Base-by-base conservation (phyloP, 2,888 invertebrate species). In the Scaptomyza tumidula region DNA sequence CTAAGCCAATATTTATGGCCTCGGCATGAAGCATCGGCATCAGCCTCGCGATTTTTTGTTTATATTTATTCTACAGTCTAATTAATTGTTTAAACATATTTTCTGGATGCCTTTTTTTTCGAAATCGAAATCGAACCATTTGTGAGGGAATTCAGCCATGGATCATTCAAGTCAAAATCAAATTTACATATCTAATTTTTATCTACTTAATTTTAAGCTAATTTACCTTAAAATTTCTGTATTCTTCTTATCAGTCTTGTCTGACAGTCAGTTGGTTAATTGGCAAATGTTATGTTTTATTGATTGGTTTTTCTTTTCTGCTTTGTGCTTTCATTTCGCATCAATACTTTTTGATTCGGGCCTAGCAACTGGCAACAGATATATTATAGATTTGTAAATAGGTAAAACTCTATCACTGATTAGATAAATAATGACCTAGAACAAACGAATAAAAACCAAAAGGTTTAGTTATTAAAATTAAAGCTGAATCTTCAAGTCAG, bases 21-120 rank as follows among this genome's bases (percentile, higher is more conserved):
- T 49, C 49, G 66, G 49, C 62, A 55, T 43, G 60, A 57, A 73
- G 62, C 74, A 55, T 33, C 16, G 33, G 48, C 5, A 55, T 33
- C 16, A 49, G 48, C 5, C 13, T 35, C 19, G 7, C 27, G 50
- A 16, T 41, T 5, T 31, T 29, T 44, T 73, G 71, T 81, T 74
- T 76, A 75, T 87, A 77, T 87, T 87, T 87, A 84, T 24, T 35
- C 69, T 76, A 63, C 57, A 75, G 59, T 49, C 83, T 68, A 87
- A 84, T 84, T 79, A 79, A 87, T 85, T 87, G 83, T 82, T 85
- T 87, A 84, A 84, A 84, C 86, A 87, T 52, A 39, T 75, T 73
- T 73, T 48, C 19, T 19, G 39, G 37, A 31, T 27, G 31, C 58
- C 54, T 62, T 43, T 35, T 9, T 46, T 56, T 33, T 27, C 31